phyloP scores from a whole-genome alignment of 2,113 vertebrate species.

The Leptobrachium leishanense region DNA sequence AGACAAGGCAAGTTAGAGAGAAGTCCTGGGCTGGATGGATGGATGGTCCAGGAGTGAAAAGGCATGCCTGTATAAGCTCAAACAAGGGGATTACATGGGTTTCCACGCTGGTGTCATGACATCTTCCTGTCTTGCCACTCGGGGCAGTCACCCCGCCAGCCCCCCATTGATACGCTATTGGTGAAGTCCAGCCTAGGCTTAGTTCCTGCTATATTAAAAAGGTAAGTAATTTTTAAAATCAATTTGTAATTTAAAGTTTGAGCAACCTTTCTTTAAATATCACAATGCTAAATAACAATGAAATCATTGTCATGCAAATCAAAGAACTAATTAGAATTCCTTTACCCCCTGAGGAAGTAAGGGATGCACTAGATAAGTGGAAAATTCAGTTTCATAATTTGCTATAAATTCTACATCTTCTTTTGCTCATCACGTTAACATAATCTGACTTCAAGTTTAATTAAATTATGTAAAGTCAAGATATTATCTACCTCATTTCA shows the following conservation, averaged over 20 bases:
- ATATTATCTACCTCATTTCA: slow-evolving; percentile 1
- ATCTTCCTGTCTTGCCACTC: too few species aligned
- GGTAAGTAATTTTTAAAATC: neutral
- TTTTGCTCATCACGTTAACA: slow-evolving; percentile 8
- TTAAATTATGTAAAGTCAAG: slow-evolving; percentile 32
- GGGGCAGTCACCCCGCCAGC: too few species aligned
- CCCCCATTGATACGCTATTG: too few species aligned
- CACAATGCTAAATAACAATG: slow-evolving; percentile 11
- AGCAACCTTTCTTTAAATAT: neutral
- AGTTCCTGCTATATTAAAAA: too few species aligned
- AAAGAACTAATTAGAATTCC: slow-evolving; percentile 31
- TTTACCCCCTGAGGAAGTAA: slow-evolving; percentile 2
- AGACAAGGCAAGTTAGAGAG: too few species aligned
- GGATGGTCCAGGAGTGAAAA: too few species aligned
- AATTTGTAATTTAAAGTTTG: neutral
- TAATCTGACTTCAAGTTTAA: slow-evolving; percentile 12
- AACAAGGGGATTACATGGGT: too few species aligned
- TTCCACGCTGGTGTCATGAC: too few species aligned
- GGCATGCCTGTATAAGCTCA: too few species aligned
- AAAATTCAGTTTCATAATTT: slow-evolving; percentile 33
- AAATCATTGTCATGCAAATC: slow-evolving; percentile 37
- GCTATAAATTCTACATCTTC: slow-evolving; percentile 16
- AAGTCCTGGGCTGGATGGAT: too few species aligned
- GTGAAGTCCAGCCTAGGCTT: too few species aligned
- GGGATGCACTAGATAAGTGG: slow-evolving; percentile 25